A percentile compares a stretch with the other conserved stretches of the same genome.
Evolutionary conservation across 2,113 vertebrate species (phyloP).

Genomic region (Varanus komodoensis): DNA sequence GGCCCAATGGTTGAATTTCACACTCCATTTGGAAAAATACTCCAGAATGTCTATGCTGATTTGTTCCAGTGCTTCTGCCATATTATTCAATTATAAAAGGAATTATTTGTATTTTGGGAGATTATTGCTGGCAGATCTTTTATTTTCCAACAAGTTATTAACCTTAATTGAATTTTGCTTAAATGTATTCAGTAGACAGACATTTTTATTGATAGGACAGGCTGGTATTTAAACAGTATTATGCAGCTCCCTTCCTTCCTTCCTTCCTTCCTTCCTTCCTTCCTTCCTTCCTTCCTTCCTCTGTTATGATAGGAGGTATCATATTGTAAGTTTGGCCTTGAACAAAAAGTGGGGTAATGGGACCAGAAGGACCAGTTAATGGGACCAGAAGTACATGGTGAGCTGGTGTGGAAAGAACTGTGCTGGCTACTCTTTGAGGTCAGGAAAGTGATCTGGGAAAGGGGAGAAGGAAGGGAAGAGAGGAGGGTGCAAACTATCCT

Average conservation of each 20-base stretch:
- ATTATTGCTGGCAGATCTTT: constrained; percentile 12
- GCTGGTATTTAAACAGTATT: constrained; percentile 59
- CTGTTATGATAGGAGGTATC: neutral
- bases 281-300: constrained; percentile 23
- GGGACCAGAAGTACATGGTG: too few species aligned
- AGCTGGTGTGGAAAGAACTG: too few species aligned
- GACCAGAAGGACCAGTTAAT: neutral
- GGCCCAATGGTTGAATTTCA: constrained; percentile 73
- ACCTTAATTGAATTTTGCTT: constrained; percentile 71
- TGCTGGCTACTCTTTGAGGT: too few species aligned
- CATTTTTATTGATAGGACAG: constrained; percentile 52
- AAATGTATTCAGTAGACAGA: constrained; percentile 57
- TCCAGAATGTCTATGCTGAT: constrained; percentile 34
- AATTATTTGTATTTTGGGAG: constrained; percentile 53
- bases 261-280: constrained; percentile 52
- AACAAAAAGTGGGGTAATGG: neutral
- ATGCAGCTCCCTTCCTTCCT: constrained; percentile 59
- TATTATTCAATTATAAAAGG: constrained; percentile 67
- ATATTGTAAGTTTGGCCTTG: neutral
- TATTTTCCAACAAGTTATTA: constrained; percentile 63
- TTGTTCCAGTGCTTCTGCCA: constrained; percentile 52
- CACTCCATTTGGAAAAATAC: constrained; percentile 73
- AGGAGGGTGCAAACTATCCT: too few species aligned
- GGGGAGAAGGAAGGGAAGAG: too few species aligned
- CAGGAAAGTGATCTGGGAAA: too few species aligned